A percentile compares a stretch with the other conserved stretches of the same genome.
phyloP scores from a whole-genome alignment of 2,113 vertebrate genomes.

The Mixornis gularis region DNA sequence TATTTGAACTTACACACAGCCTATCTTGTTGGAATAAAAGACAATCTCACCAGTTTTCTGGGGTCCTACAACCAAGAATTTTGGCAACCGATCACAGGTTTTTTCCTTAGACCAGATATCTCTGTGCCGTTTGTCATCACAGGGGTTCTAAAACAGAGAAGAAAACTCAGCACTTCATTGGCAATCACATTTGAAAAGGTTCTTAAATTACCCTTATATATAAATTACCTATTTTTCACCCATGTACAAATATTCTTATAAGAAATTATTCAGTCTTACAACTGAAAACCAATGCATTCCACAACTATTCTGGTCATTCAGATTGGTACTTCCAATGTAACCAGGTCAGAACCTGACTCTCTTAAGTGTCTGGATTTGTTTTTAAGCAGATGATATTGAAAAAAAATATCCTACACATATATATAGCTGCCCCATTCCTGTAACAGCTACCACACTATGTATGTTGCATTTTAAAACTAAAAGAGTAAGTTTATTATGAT shows the following conservation, averaged over 20 bases:
- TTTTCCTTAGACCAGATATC: constrained; percentile 99
- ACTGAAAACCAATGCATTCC: background rate
- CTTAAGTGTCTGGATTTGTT: too few species aligned
- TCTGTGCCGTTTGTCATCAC: constrained; percentile 95
- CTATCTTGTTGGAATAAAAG: background rate
- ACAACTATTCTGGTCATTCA: background rate
- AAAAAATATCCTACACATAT: background rate
- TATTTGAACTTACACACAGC: background rate
- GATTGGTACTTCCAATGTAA: background rate
- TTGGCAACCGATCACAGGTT: constrained; percentile 93
- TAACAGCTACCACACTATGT: background rate
- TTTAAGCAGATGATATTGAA: background rate
- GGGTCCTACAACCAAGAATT: constrained; percentile 93
- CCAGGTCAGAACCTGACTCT: background rate
- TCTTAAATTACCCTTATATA: background rate
- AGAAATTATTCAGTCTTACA: background rate
- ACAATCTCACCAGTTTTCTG: constrained; percentile 89
- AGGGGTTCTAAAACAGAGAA: constrained; percentile 81
- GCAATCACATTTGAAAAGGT: background rate
- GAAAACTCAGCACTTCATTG: background rate
- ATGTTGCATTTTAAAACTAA: background rate
- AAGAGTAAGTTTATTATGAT: background rate
- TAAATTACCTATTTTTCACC: background rate
- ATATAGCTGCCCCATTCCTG: background rate
- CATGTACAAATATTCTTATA: background rate